phyloP scores from a whole-genome alignment of 1,140 invertebrate genomes.

The Pseudoatta argentina region DNA sequence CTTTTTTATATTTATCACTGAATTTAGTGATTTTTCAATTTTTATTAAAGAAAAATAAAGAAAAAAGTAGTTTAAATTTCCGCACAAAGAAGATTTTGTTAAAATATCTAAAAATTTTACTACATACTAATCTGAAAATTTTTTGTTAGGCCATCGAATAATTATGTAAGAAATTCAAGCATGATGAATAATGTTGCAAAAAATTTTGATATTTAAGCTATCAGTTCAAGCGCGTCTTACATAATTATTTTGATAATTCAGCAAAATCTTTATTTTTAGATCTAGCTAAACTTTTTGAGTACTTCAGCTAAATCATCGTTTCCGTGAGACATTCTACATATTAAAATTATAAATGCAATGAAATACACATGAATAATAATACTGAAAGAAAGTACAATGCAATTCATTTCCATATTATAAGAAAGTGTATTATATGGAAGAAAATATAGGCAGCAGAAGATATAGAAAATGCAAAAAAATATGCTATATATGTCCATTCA shows the following conservation, averaged over 20 bases:
- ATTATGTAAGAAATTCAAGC: too few species aligned
- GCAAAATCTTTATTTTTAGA: too few species aligned
- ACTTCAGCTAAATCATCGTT: too few species aligned
- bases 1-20: background rate
- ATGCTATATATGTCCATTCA: background rate
- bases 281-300: too few species aligned
- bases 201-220: too few species aligned
- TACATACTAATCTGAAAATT: too few species aligned
- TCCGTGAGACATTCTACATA: background rate
- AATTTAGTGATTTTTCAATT: background rate
- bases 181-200: too few species aligned
- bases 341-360: conserved; percentile 7
- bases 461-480: background rate
- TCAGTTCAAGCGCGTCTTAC: too few species aligned
- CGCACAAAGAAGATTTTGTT: too few species aligned
- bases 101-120: too few species aligned
- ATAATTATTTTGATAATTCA: too few species aligned
- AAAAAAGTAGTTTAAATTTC: background rate
- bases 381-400: background rate
- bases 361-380: background rate
- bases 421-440: background rate
- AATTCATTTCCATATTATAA: conserved; percentile 13
- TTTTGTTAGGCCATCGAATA: too few species aligned
- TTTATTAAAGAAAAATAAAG: background rate
- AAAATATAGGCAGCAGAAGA: background rate